These are phyloP conservation scores for Eubasilissa splendida DNA, from an alignment of 2,888 invertebrate species.

Conservation along the genomic window DNA sequence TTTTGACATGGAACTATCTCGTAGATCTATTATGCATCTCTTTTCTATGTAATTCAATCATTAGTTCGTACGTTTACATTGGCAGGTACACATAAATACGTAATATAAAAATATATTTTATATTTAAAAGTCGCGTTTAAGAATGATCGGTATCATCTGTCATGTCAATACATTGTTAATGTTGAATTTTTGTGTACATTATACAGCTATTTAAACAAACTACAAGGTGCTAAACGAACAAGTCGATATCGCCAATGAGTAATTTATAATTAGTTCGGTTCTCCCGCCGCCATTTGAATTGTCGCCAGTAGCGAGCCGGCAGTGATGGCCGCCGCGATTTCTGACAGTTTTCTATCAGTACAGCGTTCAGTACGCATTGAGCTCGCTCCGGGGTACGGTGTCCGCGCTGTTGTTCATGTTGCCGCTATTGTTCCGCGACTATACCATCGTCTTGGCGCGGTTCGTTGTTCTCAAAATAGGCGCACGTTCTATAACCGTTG, in stretches of 20 bases:
- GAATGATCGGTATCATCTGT: too few species aligned
- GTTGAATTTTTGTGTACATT: too few species aligned
- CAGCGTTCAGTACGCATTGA: conserved; percentile 5
- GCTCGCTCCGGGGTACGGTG: not conserved
- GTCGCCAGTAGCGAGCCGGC: conserved; percentile 6
- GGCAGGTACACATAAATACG: too few species aligned
- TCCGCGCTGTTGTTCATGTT: not conserved
- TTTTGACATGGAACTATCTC: too few species aligned
- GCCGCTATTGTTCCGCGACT: not conserved
- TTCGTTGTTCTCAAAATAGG: conserved; percentile 32
- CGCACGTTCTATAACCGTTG: not conserved
- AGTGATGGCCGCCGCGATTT: not conserved
- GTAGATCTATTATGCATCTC: too few species aligned
- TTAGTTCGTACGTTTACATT: too few species aligned
- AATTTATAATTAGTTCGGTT: conserved; percentile 7
- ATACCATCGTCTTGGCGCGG: conserved; percentile 18
- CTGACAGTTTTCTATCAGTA: conserved; percentile 2
- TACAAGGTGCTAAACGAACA: too few species aligned
- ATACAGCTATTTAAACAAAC: too few species aligned
- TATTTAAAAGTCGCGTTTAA: too few species aligned
- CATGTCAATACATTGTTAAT: too few species aligned
- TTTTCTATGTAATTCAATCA: too few species aligned
- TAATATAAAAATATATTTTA: too few species aligned
- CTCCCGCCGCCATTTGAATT: conserved; percentile 6
- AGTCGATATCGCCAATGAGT: not conserved